Evolutionary conservation across 2,797 vertebrate species (phyloP).

Genomic region (Pseudochirops corinnae): DNA sequence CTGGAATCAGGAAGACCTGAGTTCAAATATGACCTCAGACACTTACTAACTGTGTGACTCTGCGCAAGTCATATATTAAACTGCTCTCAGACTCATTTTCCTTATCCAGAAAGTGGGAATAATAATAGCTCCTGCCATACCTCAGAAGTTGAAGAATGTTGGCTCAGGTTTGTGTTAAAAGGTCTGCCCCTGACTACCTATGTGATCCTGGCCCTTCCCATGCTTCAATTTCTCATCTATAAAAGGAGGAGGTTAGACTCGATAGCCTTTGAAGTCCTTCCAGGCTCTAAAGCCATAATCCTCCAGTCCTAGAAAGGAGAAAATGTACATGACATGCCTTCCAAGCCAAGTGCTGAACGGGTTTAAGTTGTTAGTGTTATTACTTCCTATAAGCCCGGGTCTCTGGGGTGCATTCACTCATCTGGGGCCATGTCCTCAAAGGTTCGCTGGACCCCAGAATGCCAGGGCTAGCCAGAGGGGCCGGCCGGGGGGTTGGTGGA

Average conservation of each 20-base stretch:
- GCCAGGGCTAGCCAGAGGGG: background rate
- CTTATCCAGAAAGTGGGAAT: background rate
- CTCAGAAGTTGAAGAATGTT: background rate
- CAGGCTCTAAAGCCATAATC: background rate
- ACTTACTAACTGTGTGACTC: background rate
- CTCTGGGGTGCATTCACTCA: background rate
- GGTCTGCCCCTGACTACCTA: background rate
- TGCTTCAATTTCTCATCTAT: background rate
- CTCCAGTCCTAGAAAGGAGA: background rate
- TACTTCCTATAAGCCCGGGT: background rate
- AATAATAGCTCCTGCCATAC: background rate
- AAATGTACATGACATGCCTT: background rate
- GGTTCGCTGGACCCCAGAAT: background rate
- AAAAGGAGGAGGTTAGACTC: background rate
- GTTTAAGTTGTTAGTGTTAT: background rate
- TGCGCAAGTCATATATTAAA: background rate
- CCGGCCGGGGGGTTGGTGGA: accelerated
- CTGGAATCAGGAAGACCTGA: background rate
- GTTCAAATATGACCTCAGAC: background rate
- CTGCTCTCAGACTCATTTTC: background rate
- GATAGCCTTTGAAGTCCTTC: background rate
- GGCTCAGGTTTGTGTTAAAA: background rate
- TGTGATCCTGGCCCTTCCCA: background rate
- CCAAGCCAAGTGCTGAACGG: background rate
- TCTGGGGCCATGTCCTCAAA: background rate